Evolutionary conservation across 2,797 vertebrate species (phyloP), one percentile per base, ranked within the genome.

Genomic region (Babyrousa celebensis): DNA sequence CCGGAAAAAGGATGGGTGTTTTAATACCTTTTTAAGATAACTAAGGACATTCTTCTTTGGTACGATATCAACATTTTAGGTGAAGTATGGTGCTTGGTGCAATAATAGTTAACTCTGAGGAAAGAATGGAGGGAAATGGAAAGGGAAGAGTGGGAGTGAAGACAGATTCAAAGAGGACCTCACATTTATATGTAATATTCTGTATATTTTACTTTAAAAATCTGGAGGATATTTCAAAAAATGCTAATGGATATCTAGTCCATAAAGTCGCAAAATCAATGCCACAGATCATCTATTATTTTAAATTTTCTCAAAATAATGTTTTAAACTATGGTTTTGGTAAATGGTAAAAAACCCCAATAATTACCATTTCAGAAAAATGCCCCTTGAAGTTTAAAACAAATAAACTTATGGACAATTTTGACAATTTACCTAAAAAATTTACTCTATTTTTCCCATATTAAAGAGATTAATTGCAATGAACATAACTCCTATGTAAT

Each of bases 241-340:
- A 52, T 21, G 12, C 12, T 70, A 68, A 36, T 15, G 27, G 25
- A 52, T 48, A 65, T 43, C 23, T 85, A 25, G 71, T 27, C 4
- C 4, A 83, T 14, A 5, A 72, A 90, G n/a, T 74, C 32, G 74
- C 32, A 88, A 12, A 29, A 60, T 27, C 56, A 52, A 6, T 78
- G 15, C 60, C 20, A 40, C 1, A 54, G 60, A 78, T 27, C 77
- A 27, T 27, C 8, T 70, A 20, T 25, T 79, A 72, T 32, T 40
- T 74, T 67, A 84, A 75, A 25, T 85, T 75, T 85, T 78, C 32
- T 91, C 32, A 93, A 88, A 89, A 43, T 79, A 48, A 67, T 85
- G 2, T 60, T 72, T 93, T 16, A 21, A 92, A 89, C 10, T 54
- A 15, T 84, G 6, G 1, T 12, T 48, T 17, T 40, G 15, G 1